These are phyloP conservation scores for Macquaria australasica DNA, from an alignment of 2,113 vertebrate species.

Conservation along the genomic window DNA sequence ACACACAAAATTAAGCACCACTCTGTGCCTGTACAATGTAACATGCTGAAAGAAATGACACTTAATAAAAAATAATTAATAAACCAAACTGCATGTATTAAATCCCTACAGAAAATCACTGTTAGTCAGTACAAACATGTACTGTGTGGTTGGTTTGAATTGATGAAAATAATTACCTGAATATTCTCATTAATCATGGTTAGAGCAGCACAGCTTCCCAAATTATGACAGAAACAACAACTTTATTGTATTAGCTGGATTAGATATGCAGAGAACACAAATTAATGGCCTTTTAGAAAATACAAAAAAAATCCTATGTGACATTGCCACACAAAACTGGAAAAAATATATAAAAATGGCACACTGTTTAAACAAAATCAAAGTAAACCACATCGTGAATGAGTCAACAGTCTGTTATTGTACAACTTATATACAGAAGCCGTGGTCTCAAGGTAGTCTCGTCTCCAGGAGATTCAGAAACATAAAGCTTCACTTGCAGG, in stretches of 20 bases:
- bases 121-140: slow-evolving; percentile 41
- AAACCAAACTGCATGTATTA: slow-evolving; percentile 50
- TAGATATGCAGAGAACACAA: slow-evolving; percentile 42
- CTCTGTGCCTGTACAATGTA: slow-evolving; percentile 71
- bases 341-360: slow-evolving; percentile 71
- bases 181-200: slow-evolving; percentile 51
- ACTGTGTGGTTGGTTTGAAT: slow-evolving; percentile 30
- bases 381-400: slow-evolving; percentile 45
- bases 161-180: slow-evolving; percentile 48
- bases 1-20: slow-evolving; percentile 73
- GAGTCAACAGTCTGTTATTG: slow-evolving; percentile 66
- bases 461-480: slow-evolving; percentile 19
- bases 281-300: slow-evolving; percentile 50
- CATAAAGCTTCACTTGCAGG: slow-evolving; percentile 49
- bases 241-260: slow-evolving; percentile 46
- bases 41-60: slow-evolving; percentile 75
- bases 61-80: slow-evolving; percentile 20
- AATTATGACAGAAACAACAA: slow-evolving; percentile 32
- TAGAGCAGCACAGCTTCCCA: slow-evolving; percentile 59
- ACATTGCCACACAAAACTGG: slow-evolving; percentile 54
- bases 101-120: slow-evolving; percentile 50
- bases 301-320: slow-evolving; percentile 52
- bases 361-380: slow-evolving; percentile 61
- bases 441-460: slow-evolving; percentile 35
- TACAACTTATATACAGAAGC: slow-evolving; percentile 79